These are phyloP conservation scores for Rhegmatorhina hoffmannsi DNA, from an alignment of 2,113 vertebrate species.

Conservation along the genomic window DNA sequence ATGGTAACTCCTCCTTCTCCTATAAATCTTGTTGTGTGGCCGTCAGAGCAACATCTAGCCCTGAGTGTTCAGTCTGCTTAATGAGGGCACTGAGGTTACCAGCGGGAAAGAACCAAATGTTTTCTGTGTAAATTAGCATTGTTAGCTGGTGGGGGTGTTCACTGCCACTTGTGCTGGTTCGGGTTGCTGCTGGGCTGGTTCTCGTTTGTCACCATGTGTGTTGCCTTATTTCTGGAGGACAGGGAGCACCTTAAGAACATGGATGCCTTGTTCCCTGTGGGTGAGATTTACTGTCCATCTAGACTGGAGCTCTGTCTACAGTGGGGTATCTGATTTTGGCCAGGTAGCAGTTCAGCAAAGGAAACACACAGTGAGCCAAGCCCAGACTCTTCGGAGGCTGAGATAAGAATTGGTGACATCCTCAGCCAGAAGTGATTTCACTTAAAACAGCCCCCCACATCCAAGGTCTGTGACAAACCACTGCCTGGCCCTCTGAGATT, in stretches of 20 bases:
- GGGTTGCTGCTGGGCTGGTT: not conserved
- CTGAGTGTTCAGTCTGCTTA: not conserved
- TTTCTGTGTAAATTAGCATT: not conserved
- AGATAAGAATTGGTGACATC: not conserved
- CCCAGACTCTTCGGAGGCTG: not conserved
- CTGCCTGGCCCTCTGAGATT: not conserved
- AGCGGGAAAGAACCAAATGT: not conserved
- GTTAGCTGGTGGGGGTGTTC: not conserved
- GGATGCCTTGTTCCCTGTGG: not conserved
- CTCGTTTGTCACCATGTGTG: not conserved
- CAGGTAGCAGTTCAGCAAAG: not conserved
- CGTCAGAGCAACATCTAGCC: not conserved
- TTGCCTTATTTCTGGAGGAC: not conserved
- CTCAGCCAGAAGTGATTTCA: not conserved
- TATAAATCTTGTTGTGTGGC: not conserved
- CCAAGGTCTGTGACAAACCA: not conserved
- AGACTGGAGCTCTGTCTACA: not conserved
- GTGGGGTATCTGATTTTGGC: not conserved
- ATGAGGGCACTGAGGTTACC: not conserved
- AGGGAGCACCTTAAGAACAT: not conserved
- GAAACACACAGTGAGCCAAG: not conserved
- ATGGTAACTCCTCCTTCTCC: not conserved
- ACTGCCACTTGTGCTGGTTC: rapidly evolving
- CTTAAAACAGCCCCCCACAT: not conserved
- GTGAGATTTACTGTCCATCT: not conserved